Base-by-base conservation (phyloP, 2,797 vertebrate species). In the Malurus splendens region DNA sequence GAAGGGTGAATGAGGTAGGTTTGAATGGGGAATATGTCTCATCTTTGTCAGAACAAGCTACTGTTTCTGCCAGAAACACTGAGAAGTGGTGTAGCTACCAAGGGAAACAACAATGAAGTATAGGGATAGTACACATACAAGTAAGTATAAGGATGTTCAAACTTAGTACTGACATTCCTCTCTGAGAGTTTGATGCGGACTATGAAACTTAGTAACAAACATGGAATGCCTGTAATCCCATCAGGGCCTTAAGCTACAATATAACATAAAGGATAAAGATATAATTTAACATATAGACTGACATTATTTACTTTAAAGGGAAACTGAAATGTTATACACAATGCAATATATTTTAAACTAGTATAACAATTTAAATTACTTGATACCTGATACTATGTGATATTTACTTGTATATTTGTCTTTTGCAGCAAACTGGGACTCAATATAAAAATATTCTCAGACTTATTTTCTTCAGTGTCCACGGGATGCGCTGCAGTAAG, bases 381-480 rank as follows among this genome's bases (percentile, higher is more conserved):
- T 93, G 93, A 89, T 94, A 96, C 92, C 95, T 91, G 90, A 87
- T 66, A 94, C 80, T 88, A 93, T 93, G 76, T 86, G 94, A 96
- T 96, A 97, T 95, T 94, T 98, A 99, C 99, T 98, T 99, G 97
- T 95, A 99, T 96, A 84, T 98, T 96, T 91, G 97, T 96, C 96
- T 98, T 98, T 95, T 96, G 96, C 41, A 99, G 94, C 55, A 98
- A 95, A 90, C 74, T 95, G 38, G 97, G 92, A 72, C 97, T 96
- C 60, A 99, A 94, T 20, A 99, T 95, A 96, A 98, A 99, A 87
- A 98, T 94, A 93, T 98, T 96, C 87, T 98, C 98, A 61, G 95
- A 92, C 72, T 97, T 96, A 54, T 97, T 96, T n/a, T 91, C 94
- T 92, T 97, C 96, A 39, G 50, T 41, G 68, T 97, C 96, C 15